phyloP scores from a whole-genome alignment of 2,888 invertebrate species.

The Fragum sueziense region DNA sequence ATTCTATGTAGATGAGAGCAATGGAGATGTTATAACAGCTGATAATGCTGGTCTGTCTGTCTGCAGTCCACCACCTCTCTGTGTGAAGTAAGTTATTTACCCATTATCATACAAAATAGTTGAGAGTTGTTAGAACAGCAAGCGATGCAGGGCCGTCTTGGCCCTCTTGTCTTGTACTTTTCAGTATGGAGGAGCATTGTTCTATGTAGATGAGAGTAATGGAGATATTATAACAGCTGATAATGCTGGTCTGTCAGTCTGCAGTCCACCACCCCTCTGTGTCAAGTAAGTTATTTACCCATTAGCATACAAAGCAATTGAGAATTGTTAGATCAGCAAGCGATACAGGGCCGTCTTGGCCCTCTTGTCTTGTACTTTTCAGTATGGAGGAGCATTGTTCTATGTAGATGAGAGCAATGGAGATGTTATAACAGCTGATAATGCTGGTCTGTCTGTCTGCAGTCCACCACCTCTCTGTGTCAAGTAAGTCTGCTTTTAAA shows the following conservation, averaged over 20 bases:
- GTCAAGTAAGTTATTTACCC: slow-evolving; percentile 32
- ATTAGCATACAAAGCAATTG: neutral
- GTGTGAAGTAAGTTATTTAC: slow-evolving; percentile 38
- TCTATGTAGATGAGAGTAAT: slow-evolving; percentile 35
- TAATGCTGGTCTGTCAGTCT: slow-evolving; percentile 26
- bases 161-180: neutral
- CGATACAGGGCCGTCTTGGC: neutral
- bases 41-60: slow-evolving; percentile 28
- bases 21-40: slow-evolving; percentile 36
- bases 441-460: slow-evolving; percentile 29
- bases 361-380: slow-evolving; percentile 6
- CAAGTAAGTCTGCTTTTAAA: no score
- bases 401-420: slow-evolving; percentile 35
- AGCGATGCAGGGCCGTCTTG: neutral
- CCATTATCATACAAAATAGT: neutral
- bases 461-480: slow-evolving; percentile 39
- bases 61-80: slow-evolving; percentile 33
- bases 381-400: slow-evolving; percentile 43
- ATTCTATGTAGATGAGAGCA: slow-evolving; percentile 38
- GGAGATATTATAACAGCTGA: slow-evolving; percentile 41
- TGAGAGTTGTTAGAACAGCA: neutral
- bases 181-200: slow-evolving; percentile 42
- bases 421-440: slow-evolving; percentile 38
- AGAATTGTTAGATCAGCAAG: neutral
- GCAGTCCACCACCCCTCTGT: slow-evolving; percentile 37